Evolutionary conservation across 2,888 invertebrate species (phyloP).

Genomic region (Dasysyrphus tricinctus): DNA sequence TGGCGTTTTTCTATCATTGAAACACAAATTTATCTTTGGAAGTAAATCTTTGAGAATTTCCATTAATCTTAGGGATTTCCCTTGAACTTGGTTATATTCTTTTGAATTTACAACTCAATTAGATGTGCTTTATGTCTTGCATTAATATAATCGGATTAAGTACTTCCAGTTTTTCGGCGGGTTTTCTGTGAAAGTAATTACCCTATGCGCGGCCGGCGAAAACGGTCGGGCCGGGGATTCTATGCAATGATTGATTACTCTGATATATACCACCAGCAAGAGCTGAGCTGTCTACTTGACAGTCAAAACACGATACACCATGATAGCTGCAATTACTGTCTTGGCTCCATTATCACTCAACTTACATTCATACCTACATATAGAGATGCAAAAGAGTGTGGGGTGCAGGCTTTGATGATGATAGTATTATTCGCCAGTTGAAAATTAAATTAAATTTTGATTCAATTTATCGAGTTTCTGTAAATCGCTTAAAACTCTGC

Average conservation of each 20-base stretch:
- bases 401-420: slow-evolving; percentile 31
- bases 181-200: slow-evolving; percentile 36
- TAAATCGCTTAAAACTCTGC: slow-evolving; percentile 36
- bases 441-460: slow-evolving; percentile 71
- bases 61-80: slow-evolving; percentile 13
- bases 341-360: slow-evolving; percentile 48
- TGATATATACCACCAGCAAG: slow-evolving; percentile 16
- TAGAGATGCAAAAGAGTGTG: slow-evolving; percentile 25
- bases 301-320: slow-evolving; percentile 61
- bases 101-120: slow-evolving; percentile 51
- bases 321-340: slow-evolving; percentile 58
- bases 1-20: not conserved
- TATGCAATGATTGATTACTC: slow-evolving; percentile 65
- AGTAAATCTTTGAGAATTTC: slow-evolving; percentile 7
- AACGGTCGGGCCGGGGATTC: not conserved
- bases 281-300: slow-evolving; percentile 39
- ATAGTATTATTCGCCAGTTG: slow-evolving; percentile 63
- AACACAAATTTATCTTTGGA: not conserved
- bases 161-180: slow-evolving; percentile 20
- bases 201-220: slow-evolving; percentile 4
- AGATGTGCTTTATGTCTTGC: slow-evolving; percentile 47
- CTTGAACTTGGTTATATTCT: slow-evolving; percentile 24
- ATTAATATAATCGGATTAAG: slow-evolving; percentile 55
- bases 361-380: not conserved
- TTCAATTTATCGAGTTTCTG: slow-evolving; percentile 62